Evolutionary conservation across 2,113 vertebrate species (phyloP), one percentile per base, ranked within the genome.

Genomic region (Heterochromis multidens): DNA sequence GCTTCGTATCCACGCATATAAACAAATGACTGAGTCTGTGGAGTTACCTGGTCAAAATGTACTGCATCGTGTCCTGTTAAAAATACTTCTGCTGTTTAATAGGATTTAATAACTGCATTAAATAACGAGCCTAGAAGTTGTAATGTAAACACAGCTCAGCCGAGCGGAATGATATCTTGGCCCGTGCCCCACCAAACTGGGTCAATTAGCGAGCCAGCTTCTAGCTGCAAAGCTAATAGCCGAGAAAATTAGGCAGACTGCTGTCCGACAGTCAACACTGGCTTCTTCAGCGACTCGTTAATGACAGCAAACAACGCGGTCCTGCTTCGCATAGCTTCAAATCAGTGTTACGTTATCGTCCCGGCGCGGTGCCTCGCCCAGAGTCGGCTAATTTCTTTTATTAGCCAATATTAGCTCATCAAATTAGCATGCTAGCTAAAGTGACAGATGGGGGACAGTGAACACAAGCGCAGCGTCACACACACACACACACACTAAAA

Each of bases 381-480:
- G 13, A 78, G 21, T 61, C 79, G 29, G 89, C 88, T 90, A 80
- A 84, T 91, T 92, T 91, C 25, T 84, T 81, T 88, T 86, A 92
- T 88, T 92, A 87, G 91, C 86, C 72, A 54, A 78, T 88, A 91
- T 87, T 91, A 92, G 91, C 89, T 83, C 46, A 81, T 82, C 67
- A 92, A 93, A 94, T 92, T 95, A 95, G 93, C 95, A 83, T 79
- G 87, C 83, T 86, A 83, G 92, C 92, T 93, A 87, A 83, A 67
- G 46, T 79, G 87, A 88, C 86, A 94, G 82, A 88, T 88, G 62
- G 62, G n/a, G 82, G 35, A 79, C 14, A 5, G 67, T 2, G 65
- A 27, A 76, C 67, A 52, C 40, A 46, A 87, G 92, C 80, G 77
- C 81, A 61, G 57, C 49, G 70, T 58, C 85, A 72, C 35, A 80